Evolutionary conservation across 2,797 vertebrate species (phyloP), one percentile per base, ranked within the genome.

Genomic region (Tokudaia muenninki): DNA sequence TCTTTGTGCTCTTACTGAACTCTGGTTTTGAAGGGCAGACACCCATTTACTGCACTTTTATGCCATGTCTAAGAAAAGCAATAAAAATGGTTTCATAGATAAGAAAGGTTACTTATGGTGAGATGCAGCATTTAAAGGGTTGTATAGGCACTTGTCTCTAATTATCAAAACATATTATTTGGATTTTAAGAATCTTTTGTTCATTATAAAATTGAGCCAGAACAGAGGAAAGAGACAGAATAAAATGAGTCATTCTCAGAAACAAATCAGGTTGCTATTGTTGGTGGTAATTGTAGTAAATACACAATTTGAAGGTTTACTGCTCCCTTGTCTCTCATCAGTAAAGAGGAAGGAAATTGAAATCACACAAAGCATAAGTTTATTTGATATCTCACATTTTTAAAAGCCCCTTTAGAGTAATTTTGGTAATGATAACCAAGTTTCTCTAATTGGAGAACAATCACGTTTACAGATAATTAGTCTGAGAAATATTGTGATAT

Each of bases 381-480:
- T 96, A 97, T 96, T 90, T 87, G 96, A 87, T 97, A 94, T 70
- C 80, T 97, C 75, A 98, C 94, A 94, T 96, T 92, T 97, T 94
- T 96, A 95, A 97, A 97, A 97, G 92, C 65, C 97, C 84, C 98
- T 97, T 80, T 97, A 97, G 98, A 98, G 97, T 98, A 97, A 95
- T 97, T 98, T 97, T 96, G 91, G 72, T 95, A 90, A 97, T 98
- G 97, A 98, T 98, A 98, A 97, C 93, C 57, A 97, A 96, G 91
- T 96, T 94, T 97, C 81, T 95, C 31, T 97, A 97, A 97, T 97
- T 97, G 93, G 94, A 96, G 94, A 97, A 97, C 80, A 97, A 82
- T 96, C 90, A 94, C 72, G 95, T 97, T 52, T n/a, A 84, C 77
- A 96, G 94, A 91, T 98, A 98, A 98, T 98, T 98, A 97, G 79